Percentiles rank a stretch among this genome's conserved stretches.
Evolutionary conservation across 1,140 invertebrate genomes (phyloP).

Genomic region (Battus philenor): DNA sequence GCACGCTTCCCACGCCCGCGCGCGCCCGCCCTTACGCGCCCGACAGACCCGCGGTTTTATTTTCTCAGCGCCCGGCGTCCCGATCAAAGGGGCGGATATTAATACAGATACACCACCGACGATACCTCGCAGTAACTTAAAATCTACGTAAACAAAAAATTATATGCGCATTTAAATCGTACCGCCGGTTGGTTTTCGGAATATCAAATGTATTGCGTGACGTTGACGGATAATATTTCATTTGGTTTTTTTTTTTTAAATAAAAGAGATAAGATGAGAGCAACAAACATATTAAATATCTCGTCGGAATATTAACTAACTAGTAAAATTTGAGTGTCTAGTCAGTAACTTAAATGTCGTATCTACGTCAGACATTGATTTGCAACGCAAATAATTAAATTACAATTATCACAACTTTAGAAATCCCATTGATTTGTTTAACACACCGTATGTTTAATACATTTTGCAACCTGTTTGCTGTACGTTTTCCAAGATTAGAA

Average conservation of each 20-base stretch:
- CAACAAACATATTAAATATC: too few relatives aligned
- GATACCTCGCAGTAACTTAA: neutral
- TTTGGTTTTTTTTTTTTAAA: neutral
- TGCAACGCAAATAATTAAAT: too few relatives aligned
- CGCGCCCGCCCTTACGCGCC: conserved; percentile 36
- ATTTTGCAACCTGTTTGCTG: too few relatives aligned
- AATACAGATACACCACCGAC: conserved; percentile 1
- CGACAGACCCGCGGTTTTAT: conserved; percentile 40
- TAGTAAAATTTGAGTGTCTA: too few relatives aligned
- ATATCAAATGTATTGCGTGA: conserved; percentile 7
- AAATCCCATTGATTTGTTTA: too few relatives aligned
- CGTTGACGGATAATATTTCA: conserved; percentile 4
- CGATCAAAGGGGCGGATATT: conserved; percentile 16
- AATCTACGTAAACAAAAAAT: conserved; percentile 5
- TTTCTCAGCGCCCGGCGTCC: conserved; percentile 35
- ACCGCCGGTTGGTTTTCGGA: conserved; percentile 3
- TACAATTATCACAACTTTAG: too few relatives aligned
- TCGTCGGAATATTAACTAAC: too few relatives aligned
- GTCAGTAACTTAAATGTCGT: too few relatives aligned
- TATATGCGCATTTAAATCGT: neutral
- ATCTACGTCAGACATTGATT: too few relatives aligned
- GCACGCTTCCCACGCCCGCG: conserved; percentile 31
- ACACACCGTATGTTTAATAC: too few relatives aligned
- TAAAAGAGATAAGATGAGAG: neutral
- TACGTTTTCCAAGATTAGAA: too few relatives aligned